Evolutionary conservation across 1,140 invertebrate species (phyloP), one percentile per base, ranked within the genome.

Genomic region (Bombus waltoni): DNA sequence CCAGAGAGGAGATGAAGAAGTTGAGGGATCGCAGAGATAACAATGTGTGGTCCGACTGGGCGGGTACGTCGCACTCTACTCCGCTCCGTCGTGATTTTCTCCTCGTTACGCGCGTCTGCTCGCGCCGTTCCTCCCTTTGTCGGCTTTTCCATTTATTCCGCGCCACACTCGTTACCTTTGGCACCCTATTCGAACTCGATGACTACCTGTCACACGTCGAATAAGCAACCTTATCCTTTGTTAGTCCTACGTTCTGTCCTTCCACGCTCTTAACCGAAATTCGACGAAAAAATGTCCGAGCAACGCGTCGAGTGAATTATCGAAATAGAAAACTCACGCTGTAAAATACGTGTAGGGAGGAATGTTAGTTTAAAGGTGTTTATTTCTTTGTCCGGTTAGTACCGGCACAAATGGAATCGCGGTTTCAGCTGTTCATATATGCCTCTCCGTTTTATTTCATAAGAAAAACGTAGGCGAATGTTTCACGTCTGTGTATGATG

Each of bases 81-180:
- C 57, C 78, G 59, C 32, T 74, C 59, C 38, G 38, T 85, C 83
- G 57, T 81, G 84, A 89, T 89, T 81, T 87, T 87, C 84, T 66
- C 76, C 80, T 89, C 88, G 88, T 89, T 89, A 89, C 59, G 75
- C 72, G 80, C 13, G 75, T 70, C 81, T 80, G 22, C 76, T 79
- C 47, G 66, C 77, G 25, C 72, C 47, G 77, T 66, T 57, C 84
- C 38, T 53, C n/a, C 75, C 57, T 59, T 82, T 70, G 70, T 40
- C 76, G 83, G 32, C 53, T 38, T 44, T 53, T 81, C 83, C 81
- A 89, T 89, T 89, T 89, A 89, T 89, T 83, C 81, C 47, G 22
- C 66, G 84, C 53, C 81, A 73, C 76, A 89, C 72, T 83, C 42
- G 70, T 68, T 77, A 68, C 65, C 40, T 70, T 71, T 62, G 73